phyloP scores from a whole-genome alignment of 2,113 vertebrate genomes.

The Hirundichthys speculiger region DNA sequence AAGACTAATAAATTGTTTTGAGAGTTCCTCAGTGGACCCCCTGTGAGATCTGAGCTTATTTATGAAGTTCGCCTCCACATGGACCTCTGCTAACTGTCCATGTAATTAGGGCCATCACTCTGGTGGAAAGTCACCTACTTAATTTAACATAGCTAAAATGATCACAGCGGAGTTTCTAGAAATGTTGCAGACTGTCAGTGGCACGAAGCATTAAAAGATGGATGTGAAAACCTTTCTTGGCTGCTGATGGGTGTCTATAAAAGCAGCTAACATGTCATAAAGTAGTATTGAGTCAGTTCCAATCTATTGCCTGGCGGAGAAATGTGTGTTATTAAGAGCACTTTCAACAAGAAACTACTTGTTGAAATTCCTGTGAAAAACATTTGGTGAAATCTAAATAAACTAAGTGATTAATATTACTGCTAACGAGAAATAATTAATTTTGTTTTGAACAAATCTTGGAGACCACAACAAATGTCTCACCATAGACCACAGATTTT shows the following conservation, averaged over 20 bases:
- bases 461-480: background rate
- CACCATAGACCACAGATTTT: conserved; percentile 10
- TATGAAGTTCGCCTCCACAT: conserved; percentile 34
- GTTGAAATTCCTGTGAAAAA: conserved; percentile 1
- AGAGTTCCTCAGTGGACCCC: conserved; percentile 31
- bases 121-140: conserved; percentile 11
- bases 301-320: conserved; percentile 23
- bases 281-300: conserved; percentile 14
- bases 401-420: background rate
- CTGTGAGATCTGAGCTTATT: conserved; percentile 45
- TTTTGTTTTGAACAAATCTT: conserved; percentile 5
- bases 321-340: conserved; percentile 13
- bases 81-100: conserved; percentile 23
- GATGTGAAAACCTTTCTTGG: conserved; percentile 27
- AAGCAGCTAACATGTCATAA: conserved; percentile 50
- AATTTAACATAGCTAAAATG: conserved; percentile 1
- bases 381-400: conserved; percentile 1
- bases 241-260: conserved; percentile 29
- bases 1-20: conserved; percentile 37
- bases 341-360: conserved; percentile 35
- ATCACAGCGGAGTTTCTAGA: conserved; percentile 16
- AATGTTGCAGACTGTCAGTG: conserved; percentile 23
- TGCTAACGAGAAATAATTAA: background rate
- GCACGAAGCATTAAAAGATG: conserved; percentile 15
- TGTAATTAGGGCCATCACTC: conserved; percentile 4